Conservation (phyloP, 2,113 vertebrate genomes). For the Mustelus asterias region DNA sequence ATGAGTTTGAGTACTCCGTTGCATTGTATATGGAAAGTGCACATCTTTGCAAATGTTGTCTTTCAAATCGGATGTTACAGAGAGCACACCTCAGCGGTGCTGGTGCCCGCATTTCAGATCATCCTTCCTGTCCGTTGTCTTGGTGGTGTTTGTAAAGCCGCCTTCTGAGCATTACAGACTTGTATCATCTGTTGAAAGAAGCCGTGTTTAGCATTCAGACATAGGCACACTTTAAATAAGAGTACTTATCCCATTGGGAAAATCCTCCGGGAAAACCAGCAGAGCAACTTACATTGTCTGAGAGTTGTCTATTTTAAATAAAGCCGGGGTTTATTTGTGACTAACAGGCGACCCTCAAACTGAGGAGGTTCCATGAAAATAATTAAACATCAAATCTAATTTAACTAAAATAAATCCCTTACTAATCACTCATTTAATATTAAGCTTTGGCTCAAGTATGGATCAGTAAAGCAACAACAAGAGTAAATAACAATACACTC, state of each 20-base stretch:
- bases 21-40: not conserved
- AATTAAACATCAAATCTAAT: not conserved
- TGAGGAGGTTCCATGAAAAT: not conserved
- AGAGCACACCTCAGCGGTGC: not conserved
- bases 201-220: not conserved
- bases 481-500: no score
- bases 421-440: not conserved
- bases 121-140: not conserved
- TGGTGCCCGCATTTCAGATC: not conserved
- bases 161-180: not conserved
- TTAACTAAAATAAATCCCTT: not conserved
- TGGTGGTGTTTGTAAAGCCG: no score
- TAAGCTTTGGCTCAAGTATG: not conserved
- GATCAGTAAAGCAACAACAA: not conserved
- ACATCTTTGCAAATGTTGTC: not conserved
- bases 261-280: not conserved
- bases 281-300: not conserved
- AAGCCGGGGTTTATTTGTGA: not conserved
- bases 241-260: not conserved
- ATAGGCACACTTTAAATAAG: not conserved
- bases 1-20: not conserved
- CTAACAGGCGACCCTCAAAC: not conserved
- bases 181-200: not conserved
- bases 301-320: not conserved
- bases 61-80: not conserved